Evolutionary conservation across 2,888 invertebrate species (phyloP), one percentile per base, ranked within the genome.

Genomic region (Plebejus melissa): DNA sequence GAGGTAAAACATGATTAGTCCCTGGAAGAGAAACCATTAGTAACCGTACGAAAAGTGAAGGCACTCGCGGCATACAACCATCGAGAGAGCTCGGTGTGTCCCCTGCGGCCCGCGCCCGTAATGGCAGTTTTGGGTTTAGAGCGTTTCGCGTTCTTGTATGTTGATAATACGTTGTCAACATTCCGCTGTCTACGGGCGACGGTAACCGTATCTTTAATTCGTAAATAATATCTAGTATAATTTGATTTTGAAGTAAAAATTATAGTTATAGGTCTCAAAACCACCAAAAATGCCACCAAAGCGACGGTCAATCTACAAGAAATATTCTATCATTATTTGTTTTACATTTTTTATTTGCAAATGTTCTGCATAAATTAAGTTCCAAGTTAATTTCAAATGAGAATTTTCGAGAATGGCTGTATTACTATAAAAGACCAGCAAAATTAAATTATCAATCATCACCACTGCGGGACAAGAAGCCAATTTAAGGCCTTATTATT

Each of bases 11-110:
- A 0, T 69, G 0, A 86, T 90, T 90, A 90, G 79, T 82, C 72
- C 83, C 89, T 89, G 89, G 80, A 90, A 90, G 69, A 79, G 71
- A 87, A 83, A 1, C 74, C 77, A 85, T 88, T 86, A 88, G 82
- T 84, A 74, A 16, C 57, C 76, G 41, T 57, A 69, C 76, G 81
- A 81, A 80, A 80, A 82, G 81, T 79, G 82, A 81, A 83, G 78
- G 82, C 78, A 77, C 50, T n/a, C 71, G 41, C 46, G 22, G 38
- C 72, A 13, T 32, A 32, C 72, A 32, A 72, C 32, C 32, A 32
- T 72, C 72, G 72, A 72, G 71, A 11, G 71, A 46, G 22, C 28
- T 65, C 13, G 4, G 4, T 11, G 11, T 71, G 46, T 11, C 22
- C 32, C 32, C 32, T 2, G 32, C 32, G 32, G 3, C 9, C 32